Evolutionary conservation across 2,797 vertebrate genomes (phyloP), one percentile per base, ranked within the genome.

Genomic region (Fringilla coelebs): DNA sequence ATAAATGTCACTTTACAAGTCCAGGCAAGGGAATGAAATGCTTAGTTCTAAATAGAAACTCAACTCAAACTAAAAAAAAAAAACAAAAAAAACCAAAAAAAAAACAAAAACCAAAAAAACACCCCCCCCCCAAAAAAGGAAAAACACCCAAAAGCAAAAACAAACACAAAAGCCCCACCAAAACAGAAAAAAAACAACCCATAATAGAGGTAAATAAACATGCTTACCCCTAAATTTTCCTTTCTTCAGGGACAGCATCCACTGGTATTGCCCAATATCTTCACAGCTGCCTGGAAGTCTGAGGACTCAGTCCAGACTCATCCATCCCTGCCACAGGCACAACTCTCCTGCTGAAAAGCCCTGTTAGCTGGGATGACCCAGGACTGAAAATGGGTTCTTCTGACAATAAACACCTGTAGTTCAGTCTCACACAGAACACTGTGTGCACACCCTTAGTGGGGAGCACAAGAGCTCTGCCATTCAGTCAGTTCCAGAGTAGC

Each of bases 81-180:
- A 13, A 46, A n/a, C n/a, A 8, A 32, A 21, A 32, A 9, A 40
- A 17, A 28, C 10, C 19, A 21, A n/a, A 41, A 8, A 55, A 55
- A 13, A 51, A 46, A 13, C 21, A 29, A 31, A 9, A 41, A 41
- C 17, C 2, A 24, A 24, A 24, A 22, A n/a, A 15, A 19, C 18
- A 52, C 11, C 51, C 12, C 18, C 12, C 17, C 3, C 6, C 16
- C 46, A 52, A 52, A 32, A 55, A 55, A 31, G 11, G 19, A 54
- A 55, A 52, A 17, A 11, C 22, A 25, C 21, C 22, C 54, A 36
- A 57, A 58, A 36, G 10, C 15, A 25, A 31, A 38, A 58, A 10
- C 18, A 20, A 32, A 11, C 6, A 16, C 29, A 40, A 28, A 48
- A 26, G 1, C 2, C 11, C 4, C 6, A 25, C 5, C 4, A 16